Evolutionary conservation across 1,140 invertebrate species (phyloP).

Genomic region (Antheraea pernyi): DNA sequence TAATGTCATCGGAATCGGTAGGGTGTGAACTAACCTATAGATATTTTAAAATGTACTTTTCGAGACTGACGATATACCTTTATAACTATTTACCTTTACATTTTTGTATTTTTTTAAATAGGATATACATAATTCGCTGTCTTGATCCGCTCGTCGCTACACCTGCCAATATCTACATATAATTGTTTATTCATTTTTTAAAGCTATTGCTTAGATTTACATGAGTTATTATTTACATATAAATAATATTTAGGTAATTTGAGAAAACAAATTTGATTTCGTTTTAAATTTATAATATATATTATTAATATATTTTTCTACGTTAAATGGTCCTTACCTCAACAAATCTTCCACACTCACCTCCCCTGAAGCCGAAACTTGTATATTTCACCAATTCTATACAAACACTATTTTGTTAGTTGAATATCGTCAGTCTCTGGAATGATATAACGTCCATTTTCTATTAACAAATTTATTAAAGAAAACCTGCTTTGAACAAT

Average conservation of each 20-base stretch:
- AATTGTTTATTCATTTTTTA: not conserved
- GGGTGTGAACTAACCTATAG: slow-evolving; percentile 21
- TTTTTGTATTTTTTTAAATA: slow-evolving; percentile 8
- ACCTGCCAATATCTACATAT: not conserved
- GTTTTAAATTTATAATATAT: too few species aligned
- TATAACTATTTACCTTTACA: slow-evolving; percentile 10
- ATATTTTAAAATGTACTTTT: slow-evolving; percentile 18
- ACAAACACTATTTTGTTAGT: too few species aligned
- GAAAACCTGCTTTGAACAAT: too few species aligned
- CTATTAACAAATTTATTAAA: too few species aligned
- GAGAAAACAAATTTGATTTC: too few species aligned
- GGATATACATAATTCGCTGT: not conserved
- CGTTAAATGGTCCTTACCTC: not conserved
- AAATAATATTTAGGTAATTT: too few species aligned
- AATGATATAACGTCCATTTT: too few species aligned
- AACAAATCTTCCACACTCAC: not conserved
- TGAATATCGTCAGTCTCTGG: too few species aligned
- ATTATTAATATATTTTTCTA: too few species aligned
- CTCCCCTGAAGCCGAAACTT: not conserved
- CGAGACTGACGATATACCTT: slow-evolving; percentile 61
- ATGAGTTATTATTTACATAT: too few species aligned
- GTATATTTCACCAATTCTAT: too few species aligned
- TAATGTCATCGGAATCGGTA: slow-evolving; percentile 3
- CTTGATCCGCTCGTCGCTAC: not conserved
- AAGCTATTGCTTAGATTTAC: not conserved